phyloP scores from a whole-genome alignment of 2,797 vertebrate genomes.

The Scolopax rusticola region DNA sequence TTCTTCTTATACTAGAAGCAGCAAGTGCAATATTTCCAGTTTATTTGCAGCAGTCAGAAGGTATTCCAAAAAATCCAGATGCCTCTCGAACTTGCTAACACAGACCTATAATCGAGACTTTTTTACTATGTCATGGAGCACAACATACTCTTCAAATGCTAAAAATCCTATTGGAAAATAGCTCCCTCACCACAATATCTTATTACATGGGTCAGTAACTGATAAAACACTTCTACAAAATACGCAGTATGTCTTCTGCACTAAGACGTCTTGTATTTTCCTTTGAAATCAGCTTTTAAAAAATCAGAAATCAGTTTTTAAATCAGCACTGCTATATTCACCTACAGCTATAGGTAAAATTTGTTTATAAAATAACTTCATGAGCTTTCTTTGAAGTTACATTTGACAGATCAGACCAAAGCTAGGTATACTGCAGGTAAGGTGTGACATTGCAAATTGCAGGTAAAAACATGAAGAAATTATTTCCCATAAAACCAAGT shows the following conservation, averaged over 20 bases:
- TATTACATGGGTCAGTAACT: neutral
- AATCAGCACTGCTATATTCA: neutral
- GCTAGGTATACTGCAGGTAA: neutral
- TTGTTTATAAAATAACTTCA: neutral
- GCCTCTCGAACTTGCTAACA: neutral
- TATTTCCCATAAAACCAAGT: neutral
- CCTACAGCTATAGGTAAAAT: neutral
- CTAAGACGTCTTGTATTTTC: neutral
- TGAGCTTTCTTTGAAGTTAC: neutral
- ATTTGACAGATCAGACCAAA: neutral
- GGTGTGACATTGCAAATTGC: neutral
- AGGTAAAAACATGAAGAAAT: neutral
- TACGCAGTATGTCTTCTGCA: neutral
- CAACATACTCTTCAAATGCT: neutral
- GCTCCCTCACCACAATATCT: neutral
- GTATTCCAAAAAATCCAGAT: neutral
- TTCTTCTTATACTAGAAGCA: neutral
- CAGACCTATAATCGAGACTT: fast-evolving
- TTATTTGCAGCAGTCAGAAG: neutral
- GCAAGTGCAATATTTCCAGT: neutral
- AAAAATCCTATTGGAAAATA: neutral
- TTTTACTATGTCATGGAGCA: neutral
- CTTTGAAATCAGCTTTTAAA: too few species aligned
- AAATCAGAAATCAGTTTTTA: too few species aligned
- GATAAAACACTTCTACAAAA: neutral